These are phyloP conservation scores for Scaptomyza polygonia DNA, from an alignment of 2,888 invertebrate genomes.

Conservation along the genomic window DNA sequence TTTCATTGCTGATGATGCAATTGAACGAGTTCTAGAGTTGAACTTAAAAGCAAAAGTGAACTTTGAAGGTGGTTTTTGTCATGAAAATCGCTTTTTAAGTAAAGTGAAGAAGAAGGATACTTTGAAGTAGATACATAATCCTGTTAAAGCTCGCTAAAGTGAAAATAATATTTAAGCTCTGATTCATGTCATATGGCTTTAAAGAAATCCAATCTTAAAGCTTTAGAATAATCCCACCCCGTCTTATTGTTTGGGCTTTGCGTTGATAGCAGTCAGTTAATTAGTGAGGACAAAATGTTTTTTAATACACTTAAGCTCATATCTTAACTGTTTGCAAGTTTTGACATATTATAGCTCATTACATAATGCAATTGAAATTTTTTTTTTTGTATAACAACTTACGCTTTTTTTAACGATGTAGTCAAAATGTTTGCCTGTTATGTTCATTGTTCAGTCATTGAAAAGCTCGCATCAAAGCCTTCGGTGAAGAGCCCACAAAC, in stretches of 20 bases:
- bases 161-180: too few species aligned
- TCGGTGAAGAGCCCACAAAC: slow-evolving; percentile 7
- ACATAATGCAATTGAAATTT: slow-evolving; percentile 11
- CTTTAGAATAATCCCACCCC: too few species aligned
- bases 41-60: not conserved
- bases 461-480: slow-evolving; percentile 22
- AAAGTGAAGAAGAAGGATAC: not conserved
- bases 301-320: not conserved
- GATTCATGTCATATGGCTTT: too few species aligned
- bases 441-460: slow-evolving; percentile 37
- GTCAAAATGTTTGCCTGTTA: slow-evolving; percentile 22
- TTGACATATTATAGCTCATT: slow-evolving; percentile 9
- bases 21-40: not conserved
- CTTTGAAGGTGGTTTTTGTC: not conserved
- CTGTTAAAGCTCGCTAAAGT: not conserved
- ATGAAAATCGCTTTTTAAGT: not conserved
- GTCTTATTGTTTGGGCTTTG: too few species aligned
- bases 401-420: slow-evolving; percentile 13
- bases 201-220: too few species aligned
- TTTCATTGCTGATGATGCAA: slow-evolving; percentile 52
- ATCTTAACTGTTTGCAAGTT: slow-evolving; percentile 6
- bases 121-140: not conserved
- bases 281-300: not conserved
- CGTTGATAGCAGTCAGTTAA: too few species aligned
- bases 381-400: slow-evolving; percentile 1